Evolutionary conservation across 2,888 invertebrate genomes (phyloP), one percentile per base, ranked within the genome.

Genomic region (Lepidochrysops patricia): DNA sequence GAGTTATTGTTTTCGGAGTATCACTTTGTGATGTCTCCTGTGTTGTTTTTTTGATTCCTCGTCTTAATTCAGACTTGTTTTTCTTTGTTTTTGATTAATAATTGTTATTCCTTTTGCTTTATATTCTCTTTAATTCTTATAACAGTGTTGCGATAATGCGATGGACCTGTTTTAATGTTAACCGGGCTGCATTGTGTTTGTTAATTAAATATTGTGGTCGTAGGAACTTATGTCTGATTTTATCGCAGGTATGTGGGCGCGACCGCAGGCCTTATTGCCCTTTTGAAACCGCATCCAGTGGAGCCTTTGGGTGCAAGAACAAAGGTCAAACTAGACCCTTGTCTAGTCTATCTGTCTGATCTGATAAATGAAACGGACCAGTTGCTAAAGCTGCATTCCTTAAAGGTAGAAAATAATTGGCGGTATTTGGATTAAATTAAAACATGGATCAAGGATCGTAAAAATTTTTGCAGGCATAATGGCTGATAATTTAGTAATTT

Each of bases 171-270:
- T 62, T 19, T 43, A 43, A 43, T 43, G 43, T 19, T 43, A 19
- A 43, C 12, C 43, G 12, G 43, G 4, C 23, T 12, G 29, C 19
- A 54, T 15, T 29, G 19, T 58, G 58, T 58, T 13, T 58, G 58
- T 50, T 59, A 50, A 50, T 59, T 52, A 35, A 52, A 59, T 59
- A 57, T 54, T 68, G 64, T 61, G 64, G 67, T 64, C 65, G 65
- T 68, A 67, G 60, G 62, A 66, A 43, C 57, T 65, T 61, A 64
- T 61, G 63, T 65, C 72, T 67, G 67, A 35, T 32, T 23, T 52
- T 50, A 35, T 52, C 35, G 32, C 58, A 13, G 67, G 69, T 68
- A 73, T 75, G 79, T 79, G 73, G 76, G 77, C 70, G 75, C 71
- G 63, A 72, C 76, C 74, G 63, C 73, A 70, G 62, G 60, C 67